Base-by-base conservation (phyloP, 2,797 vertebrate genomes). In the Notolabrus celidotus region DNA sequence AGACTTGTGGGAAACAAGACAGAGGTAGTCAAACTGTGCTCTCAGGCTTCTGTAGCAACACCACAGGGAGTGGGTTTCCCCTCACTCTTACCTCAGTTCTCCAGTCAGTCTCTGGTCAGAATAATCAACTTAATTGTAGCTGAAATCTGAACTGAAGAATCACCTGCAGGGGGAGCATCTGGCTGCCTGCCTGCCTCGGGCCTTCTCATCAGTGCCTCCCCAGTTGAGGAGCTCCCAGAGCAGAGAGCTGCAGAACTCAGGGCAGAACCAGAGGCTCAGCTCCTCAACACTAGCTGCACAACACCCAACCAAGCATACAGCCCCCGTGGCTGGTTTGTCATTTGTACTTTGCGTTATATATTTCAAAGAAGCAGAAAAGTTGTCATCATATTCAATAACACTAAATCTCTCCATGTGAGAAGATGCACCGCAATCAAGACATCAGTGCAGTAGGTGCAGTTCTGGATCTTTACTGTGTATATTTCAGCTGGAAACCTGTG, bases 161-260 rank as follows among this genome's bases (percentile, higher is more conserved):
- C 57, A 70, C 70, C 74, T 78, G 71, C 77, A 77, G 84, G 81
- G 59, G 69, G 59, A 61, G 69, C 87, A 85, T 86, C 86, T 89
- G 88, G 75, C 58, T 6, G 29, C 76, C 33, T 6, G 29, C 76
- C 33, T 1, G 23, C 80, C 83, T 54, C 60, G 0, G 68, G 77
- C 69, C 14, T 64, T 64, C 79, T 36, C 76, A 54, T 74, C 84
- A 61, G 53, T 8, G 64, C 55, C 42, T 70, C 56, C 67, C 46
- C 73, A 54, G 64, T 58, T n/a, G 74, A 79, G 68, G 70, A 71
- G 22, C 50, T 64, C 64, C 49, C 69, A 20, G 16, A 66, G n/a
- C 74, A 31, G 41, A 16, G 47, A 60, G 60, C 61, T n/a, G 47
- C 63, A 72, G 46, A 70, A 22, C 66, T 41, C 54, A 2, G 57